Evolutionary conservation across 2,797 vertebrate species (phyloP), one percentile per base, ranked within the genome.

Genomic region (Poecile montanus): DNA sequence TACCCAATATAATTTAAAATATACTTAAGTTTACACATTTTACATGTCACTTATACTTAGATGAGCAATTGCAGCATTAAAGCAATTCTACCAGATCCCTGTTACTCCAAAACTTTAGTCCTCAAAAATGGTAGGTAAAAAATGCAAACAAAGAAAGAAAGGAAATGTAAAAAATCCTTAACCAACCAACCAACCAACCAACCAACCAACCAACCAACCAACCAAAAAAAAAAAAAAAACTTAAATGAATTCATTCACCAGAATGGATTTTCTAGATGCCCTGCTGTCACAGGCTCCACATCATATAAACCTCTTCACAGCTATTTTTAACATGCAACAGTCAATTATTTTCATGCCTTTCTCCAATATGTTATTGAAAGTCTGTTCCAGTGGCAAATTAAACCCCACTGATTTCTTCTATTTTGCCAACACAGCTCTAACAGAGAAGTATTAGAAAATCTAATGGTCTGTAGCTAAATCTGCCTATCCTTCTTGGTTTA

Each of bases 391-490:
- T 30, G 27, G 38, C 62, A 61, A 90, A 91, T 79, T 87, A 94
- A 86, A 79, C 7, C 9, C 50, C n/a, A 96, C 32, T 58, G 84
- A 94, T 88, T 81, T 87, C n/a, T 90, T 76, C 84, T 79, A 56
- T 86, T 95, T 94, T 91, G 77, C 77, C 70, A 96, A 91, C 57
- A 92, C 30, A 86, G 38, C 30, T 87, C 20, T 86, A 84, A 36
- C 25, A 92, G 18, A 44, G 13, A 78, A 83, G 18, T 45, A 57
- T 58, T 45, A 95, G 27, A 89, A 92, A 94, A 89, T 61, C n/a
- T 60, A 68, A 10, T 10, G 27, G 18, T 84, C 17, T 26, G 23
- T 17, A 85, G 21, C 17, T 84, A 65, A 60, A 81, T 53, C 25
- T 91, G 68, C 30, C 16, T 25, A 54, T 34, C 26, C 62, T 40